phyloP scores from a whole-genome alignment of 2,797 vertebrate genomes.

The Bovichtus variegatus region DNA sequence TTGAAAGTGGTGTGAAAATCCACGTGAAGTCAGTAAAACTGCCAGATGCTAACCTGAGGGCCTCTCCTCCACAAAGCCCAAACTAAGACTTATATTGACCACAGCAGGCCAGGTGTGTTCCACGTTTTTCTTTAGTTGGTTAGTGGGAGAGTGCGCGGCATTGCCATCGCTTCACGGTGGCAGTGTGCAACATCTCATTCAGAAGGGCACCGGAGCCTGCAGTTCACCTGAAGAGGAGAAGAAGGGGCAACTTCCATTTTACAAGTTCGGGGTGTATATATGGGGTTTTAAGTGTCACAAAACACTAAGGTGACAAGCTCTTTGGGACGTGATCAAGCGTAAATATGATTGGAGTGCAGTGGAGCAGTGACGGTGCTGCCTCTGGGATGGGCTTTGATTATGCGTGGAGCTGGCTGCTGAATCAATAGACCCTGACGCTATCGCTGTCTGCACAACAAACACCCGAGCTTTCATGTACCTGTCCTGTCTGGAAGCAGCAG shows the following conservation, averaged over 20 bases:
- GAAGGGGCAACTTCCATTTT: constrained; percentile 77
- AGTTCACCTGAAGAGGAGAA: constrained; percentile 69
- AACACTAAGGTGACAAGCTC: constrained; percentile 78
- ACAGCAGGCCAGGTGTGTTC: constrained; percentile 20
- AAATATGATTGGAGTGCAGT: constrained; percentile 82
- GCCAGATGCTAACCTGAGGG: neutral
- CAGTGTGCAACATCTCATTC: constrained; percentile 42
- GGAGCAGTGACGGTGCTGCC: constrained; percentile 70
- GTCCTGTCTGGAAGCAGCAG: constrained; percentile 48
- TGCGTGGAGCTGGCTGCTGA: constrained; percentile 73
- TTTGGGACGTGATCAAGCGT: constrained; percentile 79
- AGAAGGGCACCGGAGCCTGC: constrained; percentile 52
- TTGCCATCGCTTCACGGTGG: constrained; percentile 25
- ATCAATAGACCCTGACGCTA: constrained; percentile 79
- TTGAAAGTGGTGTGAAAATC: neutral
- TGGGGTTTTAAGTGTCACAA: constrained; percentile 77
- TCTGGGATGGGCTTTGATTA: constrained; percentile 79
- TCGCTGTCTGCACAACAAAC: constrained; percentile 70
- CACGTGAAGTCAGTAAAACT: constrained; percentile 9
- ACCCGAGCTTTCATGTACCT: constrained; percentile 55
- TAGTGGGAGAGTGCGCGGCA: constrained; percentile 29
- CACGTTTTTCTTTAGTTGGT: constrained; percentile 28
- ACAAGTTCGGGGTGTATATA: constrained; percentile 65
- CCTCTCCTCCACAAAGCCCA: constrained; percentile 13
- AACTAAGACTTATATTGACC: constrained; percentile 23